Evolutionary conservation across 2,797 vertebrate species (phyloP).

Genomic region (Liparis tanakae): DNA sequence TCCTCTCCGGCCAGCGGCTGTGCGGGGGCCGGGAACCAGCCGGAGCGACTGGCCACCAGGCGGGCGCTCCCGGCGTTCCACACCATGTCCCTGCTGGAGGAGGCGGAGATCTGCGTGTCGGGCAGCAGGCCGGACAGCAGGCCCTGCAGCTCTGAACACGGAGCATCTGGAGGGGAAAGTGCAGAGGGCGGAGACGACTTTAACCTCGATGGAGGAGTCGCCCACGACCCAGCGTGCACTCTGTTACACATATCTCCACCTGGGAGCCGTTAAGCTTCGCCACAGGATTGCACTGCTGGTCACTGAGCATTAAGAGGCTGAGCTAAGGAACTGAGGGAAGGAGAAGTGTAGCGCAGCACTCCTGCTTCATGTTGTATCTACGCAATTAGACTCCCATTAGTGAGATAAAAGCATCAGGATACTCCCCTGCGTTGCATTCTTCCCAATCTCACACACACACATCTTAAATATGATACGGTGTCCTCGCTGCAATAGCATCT

Average conservation of each 20-base stretch:
- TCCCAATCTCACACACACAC: conserved; percentile 34
- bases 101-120: conserved; percentile 92
- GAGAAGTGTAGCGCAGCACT: conserved; percentile 8
- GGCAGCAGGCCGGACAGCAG: conserved; percentile 94
- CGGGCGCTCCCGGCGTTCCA: conserved; percentile 91
- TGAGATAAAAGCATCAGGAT: conserved; percentile 46
- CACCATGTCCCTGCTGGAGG: conserved; percentile 90
- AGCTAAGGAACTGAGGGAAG: not conserved
- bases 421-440: conserved; percentile 33
- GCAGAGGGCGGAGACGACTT: conserved; percentile 26
- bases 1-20: conserved; percentile 93
- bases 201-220: conserved; percentile 26
- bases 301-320: conserved; percentile 53
- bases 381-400: conserved; percentile 55
- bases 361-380: conserved; percentile 32
- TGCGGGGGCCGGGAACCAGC: conserved; percentile 90
- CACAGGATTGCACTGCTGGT: conserved; percentile 50
- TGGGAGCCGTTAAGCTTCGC: conserved; percentile 63
- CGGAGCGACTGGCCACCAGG: conserved; percentile 93
- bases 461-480: conserved; percentile 29
- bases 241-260: conserved; percentile 57
- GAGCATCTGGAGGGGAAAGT: conserved; percentile 83
- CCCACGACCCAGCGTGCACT: conserved; percentile 19
- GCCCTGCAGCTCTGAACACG: conserved; percentile 94
- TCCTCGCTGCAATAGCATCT: conserved; percentile 22